Base-by-base conservation (phyloP, 2,113 vertebrate genomes). In the Vireo altiloquus region DNA sequence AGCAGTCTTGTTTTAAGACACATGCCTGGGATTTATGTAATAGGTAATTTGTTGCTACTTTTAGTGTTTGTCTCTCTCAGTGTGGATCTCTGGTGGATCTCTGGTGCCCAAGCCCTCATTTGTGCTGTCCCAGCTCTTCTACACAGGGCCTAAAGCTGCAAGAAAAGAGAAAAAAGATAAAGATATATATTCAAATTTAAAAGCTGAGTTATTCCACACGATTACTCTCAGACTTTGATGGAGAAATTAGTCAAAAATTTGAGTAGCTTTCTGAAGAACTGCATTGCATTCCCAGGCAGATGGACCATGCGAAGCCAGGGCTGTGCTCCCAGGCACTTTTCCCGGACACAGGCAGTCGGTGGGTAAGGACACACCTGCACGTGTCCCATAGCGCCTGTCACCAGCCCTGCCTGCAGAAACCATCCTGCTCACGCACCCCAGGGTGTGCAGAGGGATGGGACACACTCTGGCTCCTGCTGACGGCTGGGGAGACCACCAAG, bases 301-400 rank as follows among this genome's bases (percentile, higher is more conserved):
- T 8, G 24, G 52, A 13, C 6, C 27, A 17, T 1, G 3, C 0
- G 0, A 9, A 22, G 10, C 24, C 37, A 59, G 39, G 0, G 0
- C 21, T n/a, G 8, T 7, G 28, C 1, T 1, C 2, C 4, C 49
- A 14, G 25, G 19, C 15, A 7, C 12, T 44, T 6, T 6, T 7
- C 8, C 10, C 6, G 19, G 12, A 28, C 1, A 4, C 15, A 27
- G 15, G 3, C 1, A 0, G 6, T 4, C 1, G 2, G 31, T 3
- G 2, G 23, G 7, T 5, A 15, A 53, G 37, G 9, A 5, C 14
- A 21, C 37, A 13, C 19, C 12, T 3, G 2, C 12, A 6, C 0
- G 0, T 13, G 27, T 25, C 13, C 28, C 2, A 0, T 17, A 31
- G 16, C 0, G 1, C 24, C 24, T 37, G n/a, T 7, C 5, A 0